A percentile compares a stretch with the other conserved stretches of the same genome.
phyloP scores from a whole-genome alignment of 1,140 invertebrate genomes.

The Thaumetopoea pityocampa region DNA sequence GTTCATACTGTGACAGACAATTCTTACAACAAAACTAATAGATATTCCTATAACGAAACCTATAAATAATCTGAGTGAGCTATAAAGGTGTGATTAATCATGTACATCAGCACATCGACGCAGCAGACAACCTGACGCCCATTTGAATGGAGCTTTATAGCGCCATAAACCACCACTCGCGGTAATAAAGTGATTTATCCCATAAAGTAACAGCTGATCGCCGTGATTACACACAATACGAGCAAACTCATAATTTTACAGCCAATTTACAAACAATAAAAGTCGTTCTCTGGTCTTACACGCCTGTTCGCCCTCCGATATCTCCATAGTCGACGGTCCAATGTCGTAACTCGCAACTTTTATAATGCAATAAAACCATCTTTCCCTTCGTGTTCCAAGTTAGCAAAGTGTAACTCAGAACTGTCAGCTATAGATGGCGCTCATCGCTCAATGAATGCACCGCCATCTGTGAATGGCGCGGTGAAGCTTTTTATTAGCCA shows the following conservation, averaged over 20 bases:
- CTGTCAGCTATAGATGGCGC: slow-evolving; percentile 53
- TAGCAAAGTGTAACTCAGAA: slow-evolving; percentile 32
- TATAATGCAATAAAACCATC: slow-evolving; percentile 73
- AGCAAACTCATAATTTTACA: slow-evolving; percentile 75
- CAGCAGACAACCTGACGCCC: slow-evolving; percentile 36
- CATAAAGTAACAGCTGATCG: slow-evolving; percentile 72
- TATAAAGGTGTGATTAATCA: slow-evolving; percentile 20
- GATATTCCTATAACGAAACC: slow-evolving; percentile 13
- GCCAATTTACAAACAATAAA: slow-evolving; percentile 78
- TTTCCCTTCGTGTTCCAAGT: slow-evolving; percentile 31
- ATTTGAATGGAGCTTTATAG: slow-evolving; percentile 55
- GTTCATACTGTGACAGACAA: no score
- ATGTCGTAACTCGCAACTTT: slow-evolving; percentile 68
- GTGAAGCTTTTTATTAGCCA: slow-evolving; percentile 68
- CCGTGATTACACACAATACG: slow-evolving; percentile 66
- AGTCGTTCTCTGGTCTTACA: slow-evolving; percentile 71
- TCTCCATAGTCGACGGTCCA: slow-evolving; percentile 63
- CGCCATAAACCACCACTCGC: slow-evolving; percentile 60
- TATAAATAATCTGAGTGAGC: slow-evolving; percentile 17
- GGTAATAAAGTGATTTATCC: slow-evolving; percentile 67
- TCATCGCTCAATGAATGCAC: slow-evolving; percentile 30
- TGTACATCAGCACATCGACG: slow-evolving; percentile 24
- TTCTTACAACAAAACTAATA: slow-evolving; percentile 1
- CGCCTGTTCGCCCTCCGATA: slow-evolving; percentile 67
- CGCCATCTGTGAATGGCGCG: slow-evolving; percentile 65